Conservation (phyloP, 2,888 invertebrate genomes). For the Drosophila mercatorum region DNA sequence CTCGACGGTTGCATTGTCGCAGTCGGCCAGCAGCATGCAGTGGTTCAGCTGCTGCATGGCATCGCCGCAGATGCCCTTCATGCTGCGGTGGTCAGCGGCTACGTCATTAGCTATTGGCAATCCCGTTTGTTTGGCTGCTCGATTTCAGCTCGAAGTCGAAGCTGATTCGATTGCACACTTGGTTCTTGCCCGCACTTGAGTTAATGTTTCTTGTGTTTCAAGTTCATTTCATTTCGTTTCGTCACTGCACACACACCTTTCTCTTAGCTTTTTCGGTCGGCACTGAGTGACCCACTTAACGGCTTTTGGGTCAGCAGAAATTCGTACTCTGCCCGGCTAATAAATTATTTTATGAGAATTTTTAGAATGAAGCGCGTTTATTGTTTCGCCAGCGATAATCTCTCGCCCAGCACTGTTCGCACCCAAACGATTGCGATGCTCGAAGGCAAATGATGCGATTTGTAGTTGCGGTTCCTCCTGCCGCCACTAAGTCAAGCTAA, state of each 20-base stretch:
- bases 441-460: constrained; percentile 69
- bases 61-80: constrained; percentile 80
- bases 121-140: background rate
- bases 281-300: constrained; percentile 54
- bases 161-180: constrained; percentile 42
- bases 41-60: constrained; percentile 77
- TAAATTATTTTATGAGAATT: constrained; percentile 4
- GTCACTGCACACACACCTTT: constrained; percentile 19
- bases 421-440: constrained; percentile 65
- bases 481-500: constrained; percentile 42
- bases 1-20: constrained; percentile 16
- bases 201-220: constrained; percentile 45
- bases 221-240: constrained; percentile 51
- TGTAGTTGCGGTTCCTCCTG: constrained; percentile 39
- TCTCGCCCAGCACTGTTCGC: constrained; percentile 18
- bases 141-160: constrained; percentile 18
- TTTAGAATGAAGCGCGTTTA: constrained; percentile 23
- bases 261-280: background rate
- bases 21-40: constrained; percentile 67
- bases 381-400: constrained; percentile 12
- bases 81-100: constrained; percentile 38
- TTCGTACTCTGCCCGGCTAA: constrained; percentile 15
- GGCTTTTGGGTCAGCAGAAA: constrained; percentile 54
- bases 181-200: constrained; percentile 12
- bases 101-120: constrained; percentile 21